These are phyloP conservation scores for Parazoanthus swiftii DNA, from an alignment of 92 coral and sea anemone species.

Conservation along the genomic window DNA sequence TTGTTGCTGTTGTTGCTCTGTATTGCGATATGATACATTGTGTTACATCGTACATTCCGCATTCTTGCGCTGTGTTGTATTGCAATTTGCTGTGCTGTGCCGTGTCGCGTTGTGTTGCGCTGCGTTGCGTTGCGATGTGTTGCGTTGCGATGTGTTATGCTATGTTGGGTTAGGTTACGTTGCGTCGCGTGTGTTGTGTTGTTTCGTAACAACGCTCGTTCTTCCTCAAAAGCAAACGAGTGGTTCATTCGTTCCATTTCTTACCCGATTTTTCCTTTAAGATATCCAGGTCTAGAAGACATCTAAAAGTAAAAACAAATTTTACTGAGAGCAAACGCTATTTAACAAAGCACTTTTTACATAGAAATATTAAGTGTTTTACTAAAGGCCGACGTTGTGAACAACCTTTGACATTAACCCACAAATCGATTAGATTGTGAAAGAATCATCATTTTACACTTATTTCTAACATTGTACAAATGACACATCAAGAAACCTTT, in stretches of 20 bases:
- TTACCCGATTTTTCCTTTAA: constrained; percentile 87
- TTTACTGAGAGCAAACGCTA: not conserved
- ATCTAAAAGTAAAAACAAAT: constrained; percentile 46
- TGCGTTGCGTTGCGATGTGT: too few relatives aligned
- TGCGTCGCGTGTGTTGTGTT: too few relatives aligned
- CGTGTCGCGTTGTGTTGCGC: too few relatives aligned
- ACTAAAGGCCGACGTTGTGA: not conserved
- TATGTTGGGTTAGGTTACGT: too few relatives aligned
- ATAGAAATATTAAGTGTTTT: too few relatives aligned
- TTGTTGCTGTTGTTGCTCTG: too few relatives aligned
- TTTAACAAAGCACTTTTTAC: not conserved
- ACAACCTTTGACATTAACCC: not conserved
- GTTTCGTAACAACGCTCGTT: too few relatives aligned
- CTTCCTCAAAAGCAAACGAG: not conserved
- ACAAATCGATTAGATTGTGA: not conserved
- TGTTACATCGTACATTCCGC: not conserved
- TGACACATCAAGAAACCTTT: too few relatives aligned
- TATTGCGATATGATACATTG: not conserved
- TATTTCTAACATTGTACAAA: too few relatives aligned
- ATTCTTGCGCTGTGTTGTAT: not conserved
- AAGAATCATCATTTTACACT: too few relatives aligned
- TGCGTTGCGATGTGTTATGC: too few relatives aligned
- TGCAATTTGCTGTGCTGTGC: not conserved
- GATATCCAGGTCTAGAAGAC: constrained; percentile 88
- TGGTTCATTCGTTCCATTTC: not conserved